phyloP scores from a whole-genome alignment of 2,888 invertebrate genomes.

The Drosophila antonietae region DNA sequence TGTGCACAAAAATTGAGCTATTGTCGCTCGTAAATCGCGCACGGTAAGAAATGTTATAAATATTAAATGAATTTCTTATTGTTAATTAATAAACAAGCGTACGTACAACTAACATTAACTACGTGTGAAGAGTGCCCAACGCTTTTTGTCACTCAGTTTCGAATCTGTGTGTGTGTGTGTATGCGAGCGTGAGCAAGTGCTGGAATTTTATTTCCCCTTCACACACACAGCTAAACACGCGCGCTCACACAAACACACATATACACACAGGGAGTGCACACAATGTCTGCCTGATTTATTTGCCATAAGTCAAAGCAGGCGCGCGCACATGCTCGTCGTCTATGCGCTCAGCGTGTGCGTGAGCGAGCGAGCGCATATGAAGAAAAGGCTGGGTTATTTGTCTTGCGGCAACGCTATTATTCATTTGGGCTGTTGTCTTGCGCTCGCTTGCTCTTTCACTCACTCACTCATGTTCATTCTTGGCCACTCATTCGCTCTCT shows the following conservation, averaged over 20 bases:
- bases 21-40: slow-evolving; percentile 65
- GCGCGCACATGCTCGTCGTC: slow-evolving; percentile 57
- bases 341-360: slow-evolving; percentile 30
- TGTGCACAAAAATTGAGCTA: slow-evolving; percentile 62
- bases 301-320: slow-evolving; percentile 79
- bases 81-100: slow-evolving; percentile 44
- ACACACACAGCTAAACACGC: slow-evolving; percentile 28
- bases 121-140: slow-evolving; percentile 42
- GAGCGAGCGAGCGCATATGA: slow-evolving; percentile 56
- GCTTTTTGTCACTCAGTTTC: slow-evolving; percentile 51
- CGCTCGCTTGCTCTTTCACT: slow-evolving; percentile 50
- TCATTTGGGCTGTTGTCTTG: slow-evolving; percentile 76
- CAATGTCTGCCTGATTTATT: slow-evolving; percentile 71
- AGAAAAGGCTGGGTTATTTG: slow-evolving; percentile 84
- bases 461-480: slow-evolving; percentile 63
- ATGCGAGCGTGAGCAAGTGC: slow-evolving; percentile 29
- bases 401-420: slow-evolving; percentile 84
- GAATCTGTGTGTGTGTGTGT: slow-evolving; percentile 3
- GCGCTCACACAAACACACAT: slow-evolving; percentile 17
- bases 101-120: slow-evolving; percentile 43
- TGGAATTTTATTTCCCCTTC: slow-evolving; percentile 67
- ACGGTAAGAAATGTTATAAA: slow-evolving; percentile 37
- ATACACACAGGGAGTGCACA: slow-evolving; percentile 17
- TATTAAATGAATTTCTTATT: slow-evolving; percentile 40
- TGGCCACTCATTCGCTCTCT: slow-evolving; percentile 56